Evolutionary conservation across 2,888 invertebrate genomes (phyloP), one percentile per base, ranked within the genome.

Genomic region (Nemurella pictetii): DNA sequence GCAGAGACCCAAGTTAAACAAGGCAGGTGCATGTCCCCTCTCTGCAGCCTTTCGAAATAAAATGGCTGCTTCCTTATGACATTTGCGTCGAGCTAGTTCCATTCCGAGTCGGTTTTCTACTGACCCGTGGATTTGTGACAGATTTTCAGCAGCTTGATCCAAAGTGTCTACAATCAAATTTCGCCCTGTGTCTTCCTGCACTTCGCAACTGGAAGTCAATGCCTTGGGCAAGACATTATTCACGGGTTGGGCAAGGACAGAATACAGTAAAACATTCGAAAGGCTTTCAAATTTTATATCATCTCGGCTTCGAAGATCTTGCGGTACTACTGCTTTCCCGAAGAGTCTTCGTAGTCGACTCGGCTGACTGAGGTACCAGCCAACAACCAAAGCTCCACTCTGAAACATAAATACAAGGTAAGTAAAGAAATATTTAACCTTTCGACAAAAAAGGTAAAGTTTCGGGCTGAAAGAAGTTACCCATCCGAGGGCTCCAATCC

Each of bases 1-100:
- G 88, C 95, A 95, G 32, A 95, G 88, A 0, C 93, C 95, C 86
- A 95, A 90, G 89, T 95, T 95, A 88, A 93, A 95, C 86, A 93
- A 91, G 36, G 94, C 94, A 86, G 92, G 92, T 83, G 93, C 91
- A 89, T 94, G 92, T 87, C 92, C 92, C 83, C 93, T 91, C 87
- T 91, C 91, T 27, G 93, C 92, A 86, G 94, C 94, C 85, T 91
- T 91, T 87, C 89, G 87, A 87, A 92, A 91, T 87, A 93, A 93
- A 80, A 92, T 89, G 84, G 94, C 89, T 86, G 93, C 93, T 85
- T 93, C 90, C 75, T 92, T 91, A 87, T 92, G 92, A 87, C 92
- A 90, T 73, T 93, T 92, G 88, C 92, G 92, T 87, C 93, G 91
- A 88, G 94, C 91, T 26, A 93, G 93, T 87, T 93, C 92, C 83